These are phyloP conservation scores for Thaleichthys pacificus DNA, from an alignment of 2,797 vertebrate genomes.

Conservation along the genomic window DNA sequence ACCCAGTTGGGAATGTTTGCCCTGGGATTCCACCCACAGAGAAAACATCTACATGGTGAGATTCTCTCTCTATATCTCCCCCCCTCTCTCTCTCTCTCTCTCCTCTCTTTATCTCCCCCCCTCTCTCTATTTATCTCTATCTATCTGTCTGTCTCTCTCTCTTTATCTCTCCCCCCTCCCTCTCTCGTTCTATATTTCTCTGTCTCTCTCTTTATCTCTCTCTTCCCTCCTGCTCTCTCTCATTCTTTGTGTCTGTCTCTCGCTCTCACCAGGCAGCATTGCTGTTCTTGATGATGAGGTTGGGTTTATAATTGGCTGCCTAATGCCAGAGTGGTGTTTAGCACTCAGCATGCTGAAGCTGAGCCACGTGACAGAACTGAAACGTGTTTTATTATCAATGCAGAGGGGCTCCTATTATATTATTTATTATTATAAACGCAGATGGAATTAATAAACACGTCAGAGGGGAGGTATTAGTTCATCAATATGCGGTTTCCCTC, in stretches of 20 bases:
- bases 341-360: constrained; percentile 10
- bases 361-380: not conserved
- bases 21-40: not conserved
- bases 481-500: constrained; percentile 33
- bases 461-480: constrained; percentile 21
- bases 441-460: constrained; percentile 22
- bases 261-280: not conserved
- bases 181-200: not conserved
- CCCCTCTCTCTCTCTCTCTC: not conserved
- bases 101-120: not conserved
- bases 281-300: constrained; percentile 14
- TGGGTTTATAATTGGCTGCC: constrained; percentile 17
- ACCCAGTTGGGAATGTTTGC: not conserved
- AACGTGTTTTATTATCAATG: constrained; percentile 6
- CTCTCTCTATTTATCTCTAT: not conserved
- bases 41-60: not conserved
- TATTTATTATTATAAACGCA: not conserved
- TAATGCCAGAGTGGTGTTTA: constrained; percentile 7
- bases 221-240: not conserved
- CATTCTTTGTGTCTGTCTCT: not conserved
- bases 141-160: not conserved
- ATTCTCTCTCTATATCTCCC: not conserved
- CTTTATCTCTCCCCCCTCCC: not conserved
- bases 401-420: not conserved
- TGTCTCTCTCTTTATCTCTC: not conserved